A percentile compares a stretch with the other conserved stretches of the same genome.
Evolutionary conservation across 2,888 invertebrate species (phyloP).

Genomic region (Platycheirus albimanus): DNA sequence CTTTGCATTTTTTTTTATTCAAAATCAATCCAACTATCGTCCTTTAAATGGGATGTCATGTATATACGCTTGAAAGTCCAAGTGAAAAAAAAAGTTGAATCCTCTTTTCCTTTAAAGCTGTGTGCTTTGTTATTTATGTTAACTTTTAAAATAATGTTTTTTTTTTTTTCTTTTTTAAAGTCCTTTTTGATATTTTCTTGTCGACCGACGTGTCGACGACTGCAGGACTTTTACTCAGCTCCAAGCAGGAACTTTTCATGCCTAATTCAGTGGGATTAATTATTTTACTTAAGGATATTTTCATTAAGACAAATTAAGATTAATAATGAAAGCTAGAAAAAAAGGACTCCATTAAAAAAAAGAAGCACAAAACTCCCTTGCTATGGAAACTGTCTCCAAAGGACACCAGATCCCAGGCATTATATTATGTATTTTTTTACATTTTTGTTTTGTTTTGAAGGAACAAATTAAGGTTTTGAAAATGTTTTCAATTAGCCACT

Average conservation of each 20-base stretch:
- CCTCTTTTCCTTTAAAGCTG: not conserved
- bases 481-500: constrained; percentile 44
- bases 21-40: constrained; percentile 23
- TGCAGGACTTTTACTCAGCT: too few species aligned
- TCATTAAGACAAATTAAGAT: constrained; percentile 59
- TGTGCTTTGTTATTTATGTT: too few species aligned
- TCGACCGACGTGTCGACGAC: too few species aligned
- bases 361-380: not conserved
- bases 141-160: not conserved
- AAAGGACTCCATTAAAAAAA: not conserved
- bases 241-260: constrained; percentile 8
- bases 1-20: constrained; percentile 12
- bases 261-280: constrained; percentile 29
- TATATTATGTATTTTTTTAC: too few species aligned
- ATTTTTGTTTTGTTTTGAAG: not conserved
- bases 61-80: not conserved
- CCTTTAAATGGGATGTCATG: not conserved
- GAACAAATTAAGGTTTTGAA: constrained; percentile 8
- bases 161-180: not conserved
- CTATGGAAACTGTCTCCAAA: not conserved
- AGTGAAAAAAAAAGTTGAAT: not conserved
- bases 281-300: constrained; percentile 40
- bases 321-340: constrained; percentile 38
- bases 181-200: too few species aligned
- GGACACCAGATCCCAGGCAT: not conserved